Percentiles rank a stretch among this genome's conserved stretches.
Evolutionary conservation across 2,797 vertebrate genomes (phyloP).

Genomic region (Hapalemur alaotrensis): DNA sequence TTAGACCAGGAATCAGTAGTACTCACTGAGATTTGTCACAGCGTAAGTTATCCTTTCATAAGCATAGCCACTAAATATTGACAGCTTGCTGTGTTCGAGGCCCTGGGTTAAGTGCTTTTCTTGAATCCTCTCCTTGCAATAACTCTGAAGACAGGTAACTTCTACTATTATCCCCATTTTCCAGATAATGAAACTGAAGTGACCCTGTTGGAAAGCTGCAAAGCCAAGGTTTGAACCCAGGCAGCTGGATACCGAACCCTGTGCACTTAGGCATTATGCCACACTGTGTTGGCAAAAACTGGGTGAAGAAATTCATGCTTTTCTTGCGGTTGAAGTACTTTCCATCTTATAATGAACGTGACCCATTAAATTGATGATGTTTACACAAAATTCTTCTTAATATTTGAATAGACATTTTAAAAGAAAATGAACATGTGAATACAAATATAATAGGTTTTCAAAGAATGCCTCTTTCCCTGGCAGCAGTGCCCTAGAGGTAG

Average conservation of each 20-base stretch:
- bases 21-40: background rate
- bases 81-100: background rate
- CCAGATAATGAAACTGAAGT: constrained; percentile 38
- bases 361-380: background rate
- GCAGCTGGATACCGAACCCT: background rate
- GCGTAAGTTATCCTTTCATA: background rate
- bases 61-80: background rate
- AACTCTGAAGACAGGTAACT: background rate
- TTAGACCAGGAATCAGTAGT: background rate
- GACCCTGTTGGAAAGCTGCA: constrained; percentile 22
- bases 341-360: background rate
- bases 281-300: background rate
- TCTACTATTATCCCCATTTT: background rate
- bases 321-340: background rate
- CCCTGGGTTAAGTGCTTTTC: background rate
- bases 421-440: background rate
- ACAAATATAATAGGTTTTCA: background rate
- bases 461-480: background rate
- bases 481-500: background rate
- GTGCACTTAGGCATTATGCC: too few relatives aligned
- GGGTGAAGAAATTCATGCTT: background rate
- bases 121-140: background rate
- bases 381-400: background rate
- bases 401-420: background rate
- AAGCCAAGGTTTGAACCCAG: background rate